Percentiles rank a stretch among this genome's conserved stretches.
Evolutionary conservation across 2,888 invertebrate species (phyloP).

Genomic region (Zelleria hepariella): DNA sequence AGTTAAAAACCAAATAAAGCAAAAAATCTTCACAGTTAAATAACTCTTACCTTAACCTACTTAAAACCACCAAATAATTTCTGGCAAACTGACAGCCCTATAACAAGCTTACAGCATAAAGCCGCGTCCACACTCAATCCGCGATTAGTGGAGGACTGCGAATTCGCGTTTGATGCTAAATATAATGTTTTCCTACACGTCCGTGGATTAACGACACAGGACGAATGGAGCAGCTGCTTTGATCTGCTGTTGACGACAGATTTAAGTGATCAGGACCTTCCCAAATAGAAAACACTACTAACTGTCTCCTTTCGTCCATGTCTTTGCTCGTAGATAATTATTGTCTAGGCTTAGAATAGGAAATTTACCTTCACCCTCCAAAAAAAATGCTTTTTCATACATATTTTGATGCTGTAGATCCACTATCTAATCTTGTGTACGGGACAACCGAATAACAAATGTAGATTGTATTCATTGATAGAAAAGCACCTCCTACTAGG

Average conservation of each 20-base stretch:
- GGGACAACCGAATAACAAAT: too few species aligned
- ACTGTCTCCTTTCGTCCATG: too few species aligned
- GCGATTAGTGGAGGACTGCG: slow-evolving; percentile 57
- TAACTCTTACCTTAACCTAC: background rate
- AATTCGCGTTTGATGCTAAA: slow-evolving; percentile 61
- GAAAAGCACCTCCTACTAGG: too few species aligned
- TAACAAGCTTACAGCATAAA: background rate
- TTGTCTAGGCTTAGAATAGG: too few species aligned
- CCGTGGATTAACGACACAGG: slow-evolving; percentile 48
- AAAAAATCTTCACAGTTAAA: too few species aligned
- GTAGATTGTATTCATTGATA: too few species aligned
- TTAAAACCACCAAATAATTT: background rate
- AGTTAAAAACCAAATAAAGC: too few species aligned
- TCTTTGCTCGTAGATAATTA: too few species aligned
- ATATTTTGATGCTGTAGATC: too few species aligned
- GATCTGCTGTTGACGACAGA: slow-evolving; percentile 3
- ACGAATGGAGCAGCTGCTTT: slow-evolving; percentile 40
- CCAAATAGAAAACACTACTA: slow-evolving; percentile 14
- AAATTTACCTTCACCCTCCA: too few species aligned
- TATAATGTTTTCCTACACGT: slow-evolving; percentile 50
- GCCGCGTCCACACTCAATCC: slow-evolving; percentile 27
- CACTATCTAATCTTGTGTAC: too few species aligned
- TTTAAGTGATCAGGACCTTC: slow-evolving; percentile 12
- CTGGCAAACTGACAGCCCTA: background rate
- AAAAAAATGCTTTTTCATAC: too few species aligned